Evolutionary conservation across 2,888 invertebrate genomes (phyloP).

Genomic region (Bombyx huttoni): DNA sequence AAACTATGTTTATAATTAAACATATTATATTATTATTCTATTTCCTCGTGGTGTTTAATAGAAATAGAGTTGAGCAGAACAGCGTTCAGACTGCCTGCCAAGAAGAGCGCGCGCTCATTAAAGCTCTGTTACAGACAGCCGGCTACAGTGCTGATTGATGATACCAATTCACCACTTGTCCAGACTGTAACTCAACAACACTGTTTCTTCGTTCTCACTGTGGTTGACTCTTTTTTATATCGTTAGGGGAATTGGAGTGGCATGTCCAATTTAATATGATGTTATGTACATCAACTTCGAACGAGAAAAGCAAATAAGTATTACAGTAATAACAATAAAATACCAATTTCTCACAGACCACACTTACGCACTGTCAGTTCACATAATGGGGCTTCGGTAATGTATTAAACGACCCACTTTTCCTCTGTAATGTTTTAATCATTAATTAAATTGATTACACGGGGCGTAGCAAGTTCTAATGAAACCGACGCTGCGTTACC

Average conservation of each 20-base stretch:
- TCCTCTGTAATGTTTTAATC: slow-evolving; percentile 23
- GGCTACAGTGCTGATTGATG: slow-evolving; percentile 46
- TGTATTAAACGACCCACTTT: slow-evolving; percentile 19
- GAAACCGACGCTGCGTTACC: slow-evolving; percentile 23
- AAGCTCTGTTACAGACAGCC: slow-evolving; percentile 40
- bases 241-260: slow-evolving; percentile 24
- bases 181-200: slow-evolving; percentile 13
- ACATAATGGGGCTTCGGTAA: slow-evolving; percentile 6
- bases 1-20: too few relatives aligned
- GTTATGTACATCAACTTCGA: slow-evolving; percentile 13
- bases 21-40: background rate
- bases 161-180: slow-evolving; percentile 56
- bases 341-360: background rate
- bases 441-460: slow-evolving; percentile 40
- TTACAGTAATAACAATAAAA: background rate
- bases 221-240: slow-evolving; percentile 11
- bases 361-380: background rate
- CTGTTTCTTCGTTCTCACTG: slow-evolving; percentile 1
- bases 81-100: slow-evolving; percentile 23
- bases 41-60: slow-evolving; percentile 19
- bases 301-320: background rate
- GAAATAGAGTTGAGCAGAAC: slow-evolving; percentile 29
- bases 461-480: slow-evolving; percentile 31
- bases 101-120: slow-evolving; percentile 40
- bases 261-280: slow-evolving; percentile 22